Conservation (phyloP, 2,888 invertebrate genomes). For the Agrochola lychnidis region DNA sequence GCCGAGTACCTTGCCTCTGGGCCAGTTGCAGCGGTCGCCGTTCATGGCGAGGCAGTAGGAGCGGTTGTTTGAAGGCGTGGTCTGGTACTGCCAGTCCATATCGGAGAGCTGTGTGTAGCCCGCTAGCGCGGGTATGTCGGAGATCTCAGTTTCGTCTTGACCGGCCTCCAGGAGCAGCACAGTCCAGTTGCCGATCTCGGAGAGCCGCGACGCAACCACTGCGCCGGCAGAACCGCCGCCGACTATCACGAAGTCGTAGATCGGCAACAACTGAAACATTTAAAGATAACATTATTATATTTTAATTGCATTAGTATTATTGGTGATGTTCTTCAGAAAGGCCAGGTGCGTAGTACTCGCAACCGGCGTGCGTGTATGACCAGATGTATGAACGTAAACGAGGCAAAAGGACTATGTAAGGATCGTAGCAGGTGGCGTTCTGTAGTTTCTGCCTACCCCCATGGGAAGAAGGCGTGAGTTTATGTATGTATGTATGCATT, state of each 20-base stretch:
- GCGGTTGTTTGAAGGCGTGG: slow-evolving; percentile 94
- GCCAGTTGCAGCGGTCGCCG: slow-evolving; percentile 97
- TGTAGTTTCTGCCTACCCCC: too few relatives aligned
- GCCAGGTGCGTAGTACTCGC: too few relatives aligned
- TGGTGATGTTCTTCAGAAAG: too few relatives aligned
- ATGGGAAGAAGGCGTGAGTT: too few relatives aligned
- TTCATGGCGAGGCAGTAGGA: slow-evolving; percentile 97
- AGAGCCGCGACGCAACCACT: slow-evolving; percentile 95
- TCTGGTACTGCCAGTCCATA: slow-evolving; percentile 98
- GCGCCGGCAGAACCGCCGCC: slow-evolving; percentile 98
- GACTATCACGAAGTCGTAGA: slow-evolving; percentile 96
- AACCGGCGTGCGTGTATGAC: too few relatives aligned
- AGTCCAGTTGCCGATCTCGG: slow-evolving; percentile 95
- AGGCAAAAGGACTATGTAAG: too few relatives aligned
- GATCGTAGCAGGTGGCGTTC: too few relatives aligned
- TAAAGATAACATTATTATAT: slow-evolving; percentile 1
- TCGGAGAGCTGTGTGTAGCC: slow-evolving; percentile 96
- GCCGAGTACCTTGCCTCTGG: slow-evolving; percentile 97
- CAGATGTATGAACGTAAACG: too few relatives aligned
- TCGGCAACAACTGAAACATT: slow-evolving; percentile 92
- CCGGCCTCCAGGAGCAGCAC: slow-evolving; percentile 96
- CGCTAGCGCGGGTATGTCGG: slow-evolving; percentile 96
- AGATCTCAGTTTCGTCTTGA: slow-evolving; percentile 96
- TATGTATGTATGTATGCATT: too few relatives aligned
- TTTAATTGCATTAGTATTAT: neutral